Percentiles rank a stretch among this genome's conserved stretches.
Conservation (phyloP, 2,797 vertebrate genomes). For the Pterois miles region DNA sequence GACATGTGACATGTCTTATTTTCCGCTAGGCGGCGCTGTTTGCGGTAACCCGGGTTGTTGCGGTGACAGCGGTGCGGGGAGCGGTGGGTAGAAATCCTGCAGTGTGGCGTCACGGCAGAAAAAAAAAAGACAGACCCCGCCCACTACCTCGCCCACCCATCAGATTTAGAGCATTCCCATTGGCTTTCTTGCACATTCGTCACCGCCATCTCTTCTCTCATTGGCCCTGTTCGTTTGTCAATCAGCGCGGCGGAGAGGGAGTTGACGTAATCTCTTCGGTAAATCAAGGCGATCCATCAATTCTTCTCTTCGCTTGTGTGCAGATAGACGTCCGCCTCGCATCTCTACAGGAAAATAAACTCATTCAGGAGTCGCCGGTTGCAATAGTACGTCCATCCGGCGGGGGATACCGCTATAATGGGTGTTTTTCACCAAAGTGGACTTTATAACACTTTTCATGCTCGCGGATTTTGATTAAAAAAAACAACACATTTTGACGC, state of each 20-base stretch:
- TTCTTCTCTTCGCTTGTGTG: slow-evolving; percentile 66
- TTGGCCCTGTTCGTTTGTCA: slow-evolving; percentile 67
- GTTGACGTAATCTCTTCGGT: slow-evolving; percentile 88
- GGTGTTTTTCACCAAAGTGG: slow-evolving; percentile 74
- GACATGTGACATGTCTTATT: not conserved
- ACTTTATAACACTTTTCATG: slow-evolving; percentile 65
- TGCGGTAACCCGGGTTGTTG: slow-evolving; percentile 56
- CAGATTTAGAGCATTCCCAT: slow-evolving; percentile 28
- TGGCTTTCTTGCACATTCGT: slow-evolving; percentile 58
- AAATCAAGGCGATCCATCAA: slow-evolving; percentile 82
- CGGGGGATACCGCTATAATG: slow-evolving; percentile 80
- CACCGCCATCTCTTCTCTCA: slow-evolving; percentile 24
- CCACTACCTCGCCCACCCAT: not conserved
- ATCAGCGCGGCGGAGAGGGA: slow-evolving; percentile 61
- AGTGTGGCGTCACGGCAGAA: slow-evolving; percentile 84
- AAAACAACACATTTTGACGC: slow-evolving; percentile 60
- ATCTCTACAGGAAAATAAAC: slow-evolving; percentile 47
- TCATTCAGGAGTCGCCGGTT: slow-evolving; percentile 22
- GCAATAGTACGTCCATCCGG: slow-evolving; percentile 33
- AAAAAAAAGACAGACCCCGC: slow-evolving; percentile 22
- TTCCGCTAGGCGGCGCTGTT: slow-evolving; percentile 70
- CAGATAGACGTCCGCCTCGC: slow-evolving; percentile 53
- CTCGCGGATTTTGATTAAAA: slow-evolving; percentile 74
- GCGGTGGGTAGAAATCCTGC: slow-evolving; percentile 83
- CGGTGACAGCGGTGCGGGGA: slow-evolving; percentile 72